Evolutionary conservation across 2,113 vertebrate genomes (phyloP), one percentile per base, ranked within the genome.

Genomic region (Mesocricetus auratus): DNA sequence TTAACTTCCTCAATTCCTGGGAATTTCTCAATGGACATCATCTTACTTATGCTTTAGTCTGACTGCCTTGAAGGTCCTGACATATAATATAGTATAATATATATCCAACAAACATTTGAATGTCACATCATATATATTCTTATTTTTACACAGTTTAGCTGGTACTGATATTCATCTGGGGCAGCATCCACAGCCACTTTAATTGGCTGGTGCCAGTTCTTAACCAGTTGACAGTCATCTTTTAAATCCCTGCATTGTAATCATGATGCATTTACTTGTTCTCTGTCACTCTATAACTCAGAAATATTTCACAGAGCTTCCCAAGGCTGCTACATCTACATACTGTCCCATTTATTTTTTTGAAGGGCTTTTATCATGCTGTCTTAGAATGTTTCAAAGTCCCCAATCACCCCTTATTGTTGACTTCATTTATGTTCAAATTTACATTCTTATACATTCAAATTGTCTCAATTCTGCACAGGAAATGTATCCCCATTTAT

Each of bases 381-480:
- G 1, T 93, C 64, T 89, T 90, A 79, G 16, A 33, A 83, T 89
- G 71, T 85, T 60, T 5, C 62, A 74, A 5, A 85, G 19, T 90
- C 93, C 77, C 78, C 86, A 91, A 82, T 33, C 47, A 60, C 11
- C 71, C 15, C 42, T 42, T 85, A 82, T 22, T 47, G 12, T 62
- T 73, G 24, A 22, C 53, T 50, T 69, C 17, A 26, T 33, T 92
- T 64, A 58, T 94, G 24, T 90, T 29, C 75, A 96, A 75, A 93
- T 88, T 92, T 96, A 56, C 47, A 12, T 47, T 81, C 82, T 78
- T 56, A 89, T 36, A 64, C 71, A 82, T 60, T 85, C 69, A 11
- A 87, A 73, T 39, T 42, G 42, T 78, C 77, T 94, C 92, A 85
- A 47, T 47, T 31, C n/a, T 86, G n/a, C 39, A 86, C 78, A 95